Base-by-base conservation (phyloP, 2,113 vertebrate species). In the Equus przewalskii region DNA sequence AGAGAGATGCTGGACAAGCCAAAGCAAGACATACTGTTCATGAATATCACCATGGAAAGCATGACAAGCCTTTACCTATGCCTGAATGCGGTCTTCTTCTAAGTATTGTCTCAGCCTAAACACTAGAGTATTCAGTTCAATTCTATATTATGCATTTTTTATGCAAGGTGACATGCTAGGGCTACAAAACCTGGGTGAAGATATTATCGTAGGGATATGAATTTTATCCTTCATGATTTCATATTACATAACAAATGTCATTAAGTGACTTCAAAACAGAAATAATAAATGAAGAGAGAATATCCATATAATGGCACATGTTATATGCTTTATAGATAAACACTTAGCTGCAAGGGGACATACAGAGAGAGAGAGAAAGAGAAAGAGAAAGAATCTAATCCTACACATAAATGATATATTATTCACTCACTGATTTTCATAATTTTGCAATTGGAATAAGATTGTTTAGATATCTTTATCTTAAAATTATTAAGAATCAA, bases 401-500 rank as follows among this genome's bases (percentile, higher is more conserved):
- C 69, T 75, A 75, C 3, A 82, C 1, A 26, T n/a, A 90, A 92
- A 85, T 94, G 14, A 54, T 19, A 83, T 87, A 65, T 56, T 91
- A 7, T 46, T 83, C 56, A 69, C 8, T n/a, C 36, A 89, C 54
- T 92, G 49, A 67, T 96, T 92, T 94, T 80, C 33, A 80, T 69
- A 60, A 89, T 87, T 93, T 92, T 92, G 15, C 1, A 70, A 3
- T 64, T 92, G 54, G 87, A 62, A 73, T 94, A 86, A 70, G 41
- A 82, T 51, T 73, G 9, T n/a, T 87, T 95, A 75, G 33, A 91
- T 54, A 62, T 41, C 13, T 67, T 90, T 79, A 90, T 78, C 64
- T 94, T 88, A 82, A 97, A 95, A 95, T 91, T 81, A 73, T n/a
- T 75, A 92, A 92, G 44, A 97, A 79, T 96, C 94, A 96, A 94